Base-by-base conservation (phyloP, 2,113 vertebrate genomes). In the Laterallus jamaicensis region DNA sequence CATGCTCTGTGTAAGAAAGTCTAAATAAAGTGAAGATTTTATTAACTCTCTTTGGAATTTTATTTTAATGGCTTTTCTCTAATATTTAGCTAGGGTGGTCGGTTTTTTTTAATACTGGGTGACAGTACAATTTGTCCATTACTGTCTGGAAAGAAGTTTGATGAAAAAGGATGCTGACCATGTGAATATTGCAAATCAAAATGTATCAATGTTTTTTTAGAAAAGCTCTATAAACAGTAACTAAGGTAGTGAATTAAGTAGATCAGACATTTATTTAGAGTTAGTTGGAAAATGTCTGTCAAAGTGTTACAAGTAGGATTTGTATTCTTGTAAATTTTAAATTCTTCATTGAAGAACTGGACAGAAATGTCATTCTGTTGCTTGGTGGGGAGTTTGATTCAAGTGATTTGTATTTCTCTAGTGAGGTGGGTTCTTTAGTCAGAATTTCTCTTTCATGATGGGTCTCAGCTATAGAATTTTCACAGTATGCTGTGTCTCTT, bases 191-290 rank as follows among this genome's bases (percentile, higher is more conserved):
- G 39, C 13, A 69, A 52, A 10, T 19, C 6, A 50, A 67, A 87
- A 74, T 1, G 0, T n/a, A 49, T 39, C 21, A 39, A 0, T 2
- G 2, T 5, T 58, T 7, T 58, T 67, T 31, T 1, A 70, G 42
- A 70, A 44, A 18, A 44, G 4, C 8, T 91, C 8, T 50, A 22
- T 55, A 44, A 10, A 6, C 21, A 60, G 60, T 71, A 74, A 68
- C 4, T 11, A 50, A 70, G 32, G 24, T 9, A 68, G 28, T 31
- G 12, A 90, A 50, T 50, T 22, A 83, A 74, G 9, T 17, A 64
- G 28, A 15, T 24, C 1, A 40, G 40, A 8, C 4, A 10, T 52
- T 80, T 49, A 32, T 80, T 78, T 82, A 62, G 3, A 3, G 1
- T 55, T 75, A 37, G 14, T 15, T 71, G 26, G 32, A 71, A 82